Evolutionary conservation across 2,888 invertebrate species (phyloP).

Genomic region (Synanthedon myopaeformis): DNA sequence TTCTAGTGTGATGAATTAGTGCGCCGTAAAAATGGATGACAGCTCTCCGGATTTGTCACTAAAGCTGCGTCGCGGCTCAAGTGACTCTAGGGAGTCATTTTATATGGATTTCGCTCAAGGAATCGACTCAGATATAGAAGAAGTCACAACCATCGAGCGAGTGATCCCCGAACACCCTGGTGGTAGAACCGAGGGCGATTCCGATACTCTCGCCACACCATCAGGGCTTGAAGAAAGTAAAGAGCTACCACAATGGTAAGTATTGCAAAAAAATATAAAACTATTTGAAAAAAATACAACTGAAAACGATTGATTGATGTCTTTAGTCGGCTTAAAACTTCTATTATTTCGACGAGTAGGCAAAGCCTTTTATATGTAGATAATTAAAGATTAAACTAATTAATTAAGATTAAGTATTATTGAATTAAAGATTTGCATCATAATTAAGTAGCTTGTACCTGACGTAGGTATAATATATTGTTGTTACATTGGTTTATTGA

Average conservation of each 20-base stretch:
- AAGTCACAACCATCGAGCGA: constrained; percentile 79
- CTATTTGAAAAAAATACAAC: too few species aligned
- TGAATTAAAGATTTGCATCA: too few species aligned
- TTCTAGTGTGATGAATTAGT: constrained; percentile 7
- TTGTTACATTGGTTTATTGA: too few species aligned
- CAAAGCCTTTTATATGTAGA: too few species aligned
- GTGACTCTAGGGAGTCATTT: constrained; percentile 88
- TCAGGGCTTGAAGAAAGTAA: constrained; percentile 63
- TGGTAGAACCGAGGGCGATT: constrained; percentile 54
- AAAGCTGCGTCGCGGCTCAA: constrained; percentile 85
- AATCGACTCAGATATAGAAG: constrained; percentile 90
- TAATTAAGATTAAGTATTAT: too few species aligned
- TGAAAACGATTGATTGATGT: too few species aligned
- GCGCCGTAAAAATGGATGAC: constrained; percentile 68
- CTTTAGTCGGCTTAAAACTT: too few species aligned
- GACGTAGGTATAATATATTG: too few species aligned
- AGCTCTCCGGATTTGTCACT: constrained; percentile 89
- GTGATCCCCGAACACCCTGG: constrained; percentile 64
- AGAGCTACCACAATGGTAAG: constrained; percentile 61
- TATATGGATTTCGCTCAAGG: constrained; percentile 93
- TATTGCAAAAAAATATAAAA: constrained; percentile 3
- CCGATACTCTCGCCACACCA: constrained; percentile 62
- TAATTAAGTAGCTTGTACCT: too few species aligned
- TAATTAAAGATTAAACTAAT: too few species aligned
- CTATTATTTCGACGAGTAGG: too few species aligned